These are phyloP conservation scores for Meghimatium bilineatum DNA, from an alignment of 2,888 invertebrate genomes.

Conservation along the genomic window DNA sequence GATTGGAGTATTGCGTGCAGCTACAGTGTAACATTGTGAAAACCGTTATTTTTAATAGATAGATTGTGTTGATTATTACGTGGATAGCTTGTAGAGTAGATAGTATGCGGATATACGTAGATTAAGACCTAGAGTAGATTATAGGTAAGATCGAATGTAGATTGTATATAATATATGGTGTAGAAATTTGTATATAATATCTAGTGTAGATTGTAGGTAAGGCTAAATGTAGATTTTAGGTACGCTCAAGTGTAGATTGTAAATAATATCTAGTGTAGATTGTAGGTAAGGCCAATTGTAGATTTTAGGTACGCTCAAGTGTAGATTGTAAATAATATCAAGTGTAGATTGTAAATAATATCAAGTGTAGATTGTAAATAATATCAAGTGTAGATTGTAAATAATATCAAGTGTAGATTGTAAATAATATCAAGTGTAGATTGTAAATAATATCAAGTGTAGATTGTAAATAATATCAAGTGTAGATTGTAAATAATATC, in stretches of 20 bases:
- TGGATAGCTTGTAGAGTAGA: not conserved
- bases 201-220: not conserved
- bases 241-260: not conserved
- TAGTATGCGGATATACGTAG: not conserved
- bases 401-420: not conserved
- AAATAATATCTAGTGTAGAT: not conserved
- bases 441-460: not conserved
- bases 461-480: not conserved
- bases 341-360: not conserved
- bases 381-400: not conserved
- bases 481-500: too few species aligned
- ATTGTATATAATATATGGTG: not conserved
- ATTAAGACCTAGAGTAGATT: not conserved
- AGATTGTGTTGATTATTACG: not conserved
- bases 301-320: not conserved
- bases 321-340: not conserved
- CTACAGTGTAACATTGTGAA: too few species aligned
- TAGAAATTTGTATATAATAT: not conserved
- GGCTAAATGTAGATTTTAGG: not conserved
- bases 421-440: too few species aligned
- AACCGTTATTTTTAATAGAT: too few species aligned
- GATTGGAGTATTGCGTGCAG: too few species aligned
- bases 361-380: too few species aligned
- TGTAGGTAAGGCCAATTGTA: too few species aligned
- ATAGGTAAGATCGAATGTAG: too few species aligned